These are phyloP conservation scores for Eclectus roratus DNA, from an alignment of 2,113 vertebrate species.

Conservation along the genomic window DNA sequence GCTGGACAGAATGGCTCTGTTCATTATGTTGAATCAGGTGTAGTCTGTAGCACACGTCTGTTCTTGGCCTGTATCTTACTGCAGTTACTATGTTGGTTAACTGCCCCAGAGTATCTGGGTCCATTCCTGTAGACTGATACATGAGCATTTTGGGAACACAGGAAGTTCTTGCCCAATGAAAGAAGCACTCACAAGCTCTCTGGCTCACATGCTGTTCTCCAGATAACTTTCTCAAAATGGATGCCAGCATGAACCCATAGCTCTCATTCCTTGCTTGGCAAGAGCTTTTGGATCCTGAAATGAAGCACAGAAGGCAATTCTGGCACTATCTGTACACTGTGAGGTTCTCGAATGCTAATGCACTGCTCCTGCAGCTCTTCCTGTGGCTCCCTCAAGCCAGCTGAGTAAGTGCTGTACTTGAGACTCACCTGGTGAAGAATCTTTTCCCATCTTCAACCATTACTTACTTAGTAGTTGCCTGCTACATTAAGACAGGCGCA, in stretches of 20 bases:
- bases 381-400: neutral
- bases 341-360: neutral
- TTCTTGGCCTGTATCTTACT: neutral
- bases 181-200: neutral
- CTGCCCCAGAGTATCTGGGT: neutral
- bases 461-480: neutral
- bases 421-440: neutral
- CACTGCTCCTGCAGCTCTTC: neutral
- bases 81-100: neutral
- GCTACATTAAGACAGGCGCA: fast-evolving
- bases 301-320: neutral
- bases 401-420: neutral
- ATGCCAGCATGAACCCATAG: neutral
- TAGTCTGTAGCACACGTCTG: constrained; percentile 23
- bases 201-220: neutral
- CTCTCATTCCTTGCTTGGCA: neutral
- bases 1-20: neutral
- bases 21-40: constrained; percentile 8
- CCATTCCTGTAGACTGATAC: neutral
- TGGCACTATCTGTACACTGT: neutral
- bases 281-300: neutral
- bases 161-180: neutral
- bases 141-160: neutral
- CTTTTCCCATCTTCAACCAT: neutral
- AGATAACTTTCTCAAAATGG: constrained; percentile 18